A percentile compares a stretch with the other conserved stretches of the same genome.
phyloP scores from a whole-genome alignment of 2,113 vertebrate genomes.

The Serilophus lunatus region DNA sequence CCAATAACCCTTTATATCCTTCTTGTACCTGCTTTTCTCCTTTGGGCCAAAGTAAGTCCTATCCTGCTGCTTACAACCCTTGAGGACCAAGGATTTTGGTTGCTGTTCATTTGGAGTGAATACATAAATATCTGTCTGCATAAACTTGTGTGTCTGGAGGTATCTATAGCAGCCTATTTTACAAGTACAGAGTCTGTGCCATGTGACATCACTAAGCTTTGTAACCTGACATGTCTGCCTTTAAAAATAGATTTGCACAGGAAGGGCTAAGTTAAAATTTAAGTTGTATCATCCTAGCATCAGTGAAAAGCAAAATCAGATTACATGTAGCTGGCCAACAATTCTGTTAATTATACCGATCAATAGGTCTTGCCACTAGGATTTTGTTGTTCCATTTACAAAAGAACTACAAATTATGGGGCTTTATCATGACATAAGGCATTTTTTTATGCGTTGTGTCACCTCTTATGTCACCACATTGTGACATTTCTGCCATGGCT shows the following conservation, averaged over 20 bases:
- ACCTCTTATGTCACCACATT: not conserved
- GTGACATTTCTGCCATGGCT: not conserved
- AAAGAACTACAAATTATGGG: not conserved
- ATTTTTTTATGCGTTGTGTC: not conserved
- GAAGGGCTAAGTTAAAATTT: not conserved
- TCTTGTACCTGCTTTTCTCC: not conserved
- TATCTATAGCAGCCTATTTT: not conserved
- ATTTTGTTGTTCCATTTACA: not conserved
- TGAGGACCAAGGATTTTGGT: too few relatives aligned
- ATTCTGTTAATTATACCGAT: not conserved
- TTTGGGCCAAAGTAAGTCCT: not conserved
- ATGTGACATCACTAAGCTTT: too few relatives aligned
- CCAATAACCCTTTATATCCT: not conserved
- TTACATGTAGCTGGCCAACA: not conserved
- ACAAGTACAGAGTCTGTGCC: not conserved
- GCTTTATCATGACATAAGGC: not conserved
- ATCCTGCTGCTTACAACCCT: not conserved
- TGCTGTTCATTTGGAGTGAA: not conserved
- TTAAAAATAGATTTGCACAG: not conserved
- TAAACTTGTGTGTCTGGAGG: not conserved
- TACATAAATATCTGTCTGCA: too few relatives aligned
- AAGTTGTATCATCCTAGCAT: rapidly evolving
- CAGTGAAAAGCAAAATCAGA: not conserved
- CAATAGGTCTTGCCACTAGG: not conserved
- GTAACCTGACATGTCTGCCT: not conserved